Percentiles rank a stretch among this genome's conserved stretches.
Conservation (phyloP, 1,140 invertebrate genomes). For the Vollenhovia emeryi region DNA sequence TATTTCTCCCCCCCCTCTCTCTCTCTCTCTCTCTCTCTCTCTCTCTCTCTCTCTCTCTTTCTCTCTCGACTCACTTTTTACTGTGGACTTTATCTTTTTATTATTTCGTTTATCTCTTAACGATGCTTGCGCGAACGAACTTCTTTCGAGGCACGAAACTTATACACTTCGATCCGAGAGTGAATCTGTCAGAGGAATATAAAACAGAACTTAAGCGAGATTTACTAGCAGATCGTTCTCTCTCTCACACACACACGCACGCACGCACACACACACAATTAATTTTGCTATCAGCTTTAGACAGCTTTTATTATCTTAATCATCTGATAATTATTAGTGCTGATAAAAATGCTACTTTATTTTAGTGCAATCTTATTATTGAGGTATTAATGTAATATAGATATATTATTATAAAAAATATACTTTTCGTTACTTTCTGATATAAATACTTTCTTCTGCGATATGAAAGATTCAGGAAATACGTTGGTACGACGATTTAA, state of each 20-base stretch:
- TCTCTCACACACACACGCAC: not conserved
- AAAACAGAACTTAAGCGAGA: constrained; percentile 39
- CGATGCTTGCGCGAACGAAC: constrained; percentile 6
- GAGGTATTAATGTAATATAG: not conserved
- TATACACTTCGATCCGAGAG: constrained; percentile 17
- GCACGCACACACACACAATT: not conserved
- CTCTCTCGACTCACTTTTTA: not conserved
- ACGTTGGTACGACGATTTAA: not conserved
- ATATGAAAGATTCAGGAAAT: not conserved
- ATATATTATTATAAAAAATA: not conserved
- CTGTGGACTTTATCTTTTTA: constrained; percentile 12
- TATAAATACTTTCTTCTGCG: not conserved
- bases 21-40: not conserved
- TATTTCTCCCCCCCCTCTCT: not conserved
- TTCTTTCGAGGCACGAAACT: not conserved
- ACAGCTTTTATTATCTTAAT: not conserved
- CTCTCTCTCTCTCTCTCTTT: not conserved
- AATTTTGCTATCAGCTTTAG: not conserved
- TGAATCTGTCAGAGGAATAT: constrained; percentile 35
- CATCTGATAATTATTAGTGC: not conserved
- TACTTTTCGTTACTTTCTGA: not conserved
- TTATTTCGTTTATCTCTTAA: constrained; percentile 20
- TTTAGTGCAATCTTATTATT: constrained; percentile 3
- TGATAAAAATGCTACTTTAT: not conserved
- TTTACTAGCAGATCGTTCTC: constrained; percentile 45